Evolutionary conservation across 2,797 vertebrate genomes (phyloP).

Genomic region (Toxotes lorentzi): DNA sequence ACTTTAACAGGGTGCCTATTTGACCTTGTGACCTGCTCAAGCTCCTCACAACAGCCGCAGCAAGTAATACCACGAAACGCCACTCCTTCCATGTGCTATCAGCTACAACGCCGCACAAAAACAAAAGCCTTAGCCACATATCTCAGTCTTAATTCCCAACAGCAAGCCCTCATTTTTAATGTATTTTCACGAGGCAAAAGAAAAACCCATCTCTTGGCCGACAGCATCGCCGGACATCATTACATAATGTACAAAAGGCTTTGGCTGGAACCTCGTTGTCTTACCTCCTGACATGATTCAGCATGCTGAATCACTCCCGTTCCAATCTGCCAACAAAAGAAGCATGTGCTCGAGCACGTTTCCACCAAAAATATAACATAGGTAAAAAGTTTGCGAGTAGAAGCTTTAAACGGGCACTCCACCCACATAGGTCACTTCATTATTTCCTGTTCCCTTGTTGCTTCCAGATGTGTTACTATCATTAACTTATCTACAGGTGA

Average conservation of each 20-base stretch:
- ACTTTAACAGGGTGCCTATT: constrained; percentile 11
- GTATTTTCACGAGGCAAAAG: constrained; percentile 36
- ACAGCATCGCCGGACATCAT: constrained; percentile 40
- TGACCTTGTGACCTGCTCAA: constrained; percentile 37
- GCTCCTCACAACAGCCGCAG: background rate
- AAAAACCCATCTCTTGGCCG: constrained; percentile 30
- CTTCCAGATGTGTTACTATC: background rate
- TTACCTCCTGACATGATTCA: constrained; percentile 59
- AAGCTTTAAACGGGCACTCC: constrained; percentile 1
- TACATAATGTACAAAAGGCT: constrained; percentile 51
- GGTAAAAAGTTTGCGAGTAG: background rate
- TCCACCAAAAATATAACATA: background rate
- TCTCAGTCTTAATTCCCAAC: constrained; percentile 39
- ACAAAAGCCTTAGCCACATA: background rate
- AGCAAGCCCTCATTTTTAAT: constrained; percentile 46
- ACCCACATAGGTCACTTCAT: background rate
- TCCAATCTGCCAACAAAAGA: constrained; percentile 17
- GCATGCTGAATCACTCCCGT: constrained; percentile 32
- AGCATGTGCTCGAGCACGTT: background rate
- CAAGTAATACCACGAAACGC: background rate
- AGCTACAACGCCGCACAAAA: background rate
- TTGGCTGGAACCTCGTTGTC: constrained; percentile 48
- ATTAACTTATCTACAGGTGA: constrained; percentile 1
- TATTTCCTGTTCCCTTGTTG: background rate
- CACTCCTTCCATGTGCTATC: background rate